Evolutionary conservation across 2,113 vertebrate genomes (phyloP), one percentile per base, ranked within the genome.

Genomic region (Thryonomys swinderianus): DNA sequence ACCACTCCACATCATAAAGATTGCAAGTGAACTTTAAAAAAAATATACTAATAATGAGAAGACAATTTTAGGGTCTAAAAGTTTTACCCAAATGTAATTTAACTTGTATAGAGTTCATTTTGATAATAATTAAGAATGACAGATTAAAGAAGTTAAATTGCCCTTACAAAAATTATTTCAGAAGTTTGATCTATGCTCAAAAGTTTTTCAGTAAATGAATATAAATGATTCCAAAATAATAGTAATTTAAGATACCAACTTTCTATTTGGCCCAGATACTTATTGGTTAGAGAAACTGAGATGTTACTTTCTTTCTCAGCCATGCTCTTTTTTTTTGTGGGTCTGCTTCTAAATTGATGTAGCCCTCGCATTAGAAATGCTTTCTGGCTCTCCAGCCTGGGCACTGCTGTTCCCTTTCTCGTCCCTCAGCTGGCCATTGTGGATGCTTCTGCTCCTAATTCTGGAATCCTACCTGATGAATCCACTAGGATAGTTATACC

Each of bases 61-160:
- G 40, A 90, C 73, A 94, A 82, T 88, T 61, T 23, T 13, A 82
- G 48, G 14, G 79, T 32, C n/a, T 74, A 67, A 83, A 84, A 86
- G 48, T 37, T 81, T 7, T 34, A 81, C 25, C 16, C 78, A 85
- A 93, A 48, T 89, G 27, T 83, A 66, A 90, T 37, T 93, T 88
- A 93, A 90, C 9, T 40, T 81, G 4, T 79, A 73, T 23, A 84
- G 34, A 30, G 61, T 90, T 95, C 61, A 83, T 69, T 27, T 51
- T 74, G 10, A 95, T 88, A 23, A 23, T 90, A 96, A 95, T 94
- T 96, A 95, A 45, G 32, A 95, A 93, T 86, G n/a, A 59, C 5
- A 94, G 25, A 94, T 94, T 85, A 92, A 94, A 69, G 4, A 96
- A 83, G 37, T 91, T 88, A 86, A 95, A 94, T 81, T 96, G 16